Evolutionary conservation across 23 tunicate genomes (phyloP), one percentile per base, ranked within the genome.

Genomic region (Corella eumyota): DNA sequence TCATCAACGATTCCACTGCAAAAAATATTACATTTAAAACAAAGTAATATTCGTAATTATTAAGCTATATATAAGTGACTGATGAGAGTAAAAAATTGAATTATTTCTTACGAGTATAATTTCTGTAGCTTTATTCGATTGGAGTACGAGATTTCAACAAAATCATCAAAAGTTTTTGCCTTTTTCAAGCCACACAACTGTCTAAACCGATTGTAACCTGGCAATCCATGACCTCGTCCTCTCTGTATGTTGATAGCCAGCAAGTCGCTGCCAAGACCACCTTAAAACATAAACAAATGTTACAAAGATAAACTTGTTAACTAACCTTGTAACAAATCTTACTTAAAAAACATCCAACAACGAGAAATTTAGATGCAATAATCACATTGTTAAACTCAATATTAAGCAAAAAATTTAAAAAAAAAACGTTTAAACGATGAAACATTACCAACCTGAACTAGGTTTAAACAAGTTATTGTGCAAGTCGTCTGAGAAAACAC

Each of bases 201-300:
- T 36, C 97, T 50, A 63, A 64, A 90, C 2, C 67, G 34, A 63
- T 90, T 90, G 66, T 90, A 90, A 34, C 76, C 75, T 30, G 87
- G 81, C 25, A 79, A 17, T 9, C 97, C 97, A 60, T 90, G 97
- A 53, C 79, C 97, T 45, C 97, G 61, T 34, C 90, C 97, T 34
- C 97, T n/a, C 48, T 79, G 81, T 1, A 79, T 56, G 66, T 90
- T 90, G 32, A 90, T 73, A 1, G 97, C 81, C 26, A 90, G 54
- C 24, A 79, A 50, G 35, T 79, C 88, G 31, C 65, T 64, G 3
- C 88, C 88, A 29, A 55, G 27, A 6, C 52, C 52, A 11, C 68
- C 68, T 62, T 32, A 3, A 60, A 31, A 11, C 11, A 40, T 9
- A 15, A 40, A 40, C 13, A 40, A 40, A 40, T n/a, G n/a, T n/a